Conservation (phyloP, 2,888 invertebrate species). For the Listrodromus nycthemerus region DNA sequence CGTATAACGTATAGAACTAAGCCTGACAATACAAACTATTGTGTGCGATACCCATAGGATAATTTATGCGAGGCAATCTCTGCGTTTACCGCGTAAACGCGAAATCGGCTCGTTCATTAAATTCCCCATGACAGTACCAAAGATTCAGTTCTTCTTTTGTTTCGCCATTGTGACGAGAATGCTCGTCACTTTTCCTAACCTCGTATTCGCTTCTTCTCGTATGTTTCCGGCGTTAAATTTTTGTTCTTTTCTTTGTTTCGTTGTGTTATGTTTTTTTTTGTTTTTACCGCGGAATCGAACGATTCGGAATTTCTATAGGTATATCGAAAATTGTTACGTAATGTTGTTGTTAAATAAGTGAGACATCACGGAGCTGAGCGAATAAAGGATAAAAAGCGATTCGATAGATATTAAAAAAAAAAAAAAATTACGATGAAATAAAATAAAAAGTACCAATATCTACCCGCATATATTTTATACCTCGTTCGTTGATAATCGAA, state of each 20-base stretch:
- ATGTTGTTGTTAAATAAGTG: conserved; percentile 69
- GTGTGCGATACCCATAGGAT: conserved; percentile 26
- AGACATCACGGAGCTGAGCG: conserved; percentile 48
- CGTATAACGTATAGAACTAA: conserved; percentile 28
- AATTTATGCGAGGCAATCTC: conserved; percentile 24
- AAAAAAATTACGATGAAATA: too few relatives aligned
- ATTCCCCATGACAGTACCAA: neutral
- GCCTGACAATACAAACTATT: conserved; percentile 47
- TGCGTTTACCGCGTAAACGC: neutral
- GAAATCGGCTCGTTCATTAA: neutral
- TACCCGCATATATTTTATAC: neutral
- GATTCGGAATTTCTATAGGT: conserved; percentile 45
- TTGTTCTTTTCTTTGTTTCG: neutral
- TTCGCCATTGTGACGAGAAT: neutral
- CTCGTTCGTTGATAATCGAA: too few relatives aligned
- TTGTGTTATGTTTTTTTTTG: neutral
- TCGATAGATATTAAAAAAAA: conserved; percentile 33
- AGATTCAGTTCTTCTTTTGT: neutral
- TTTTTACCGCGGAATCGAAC: conserved; percentile 27
- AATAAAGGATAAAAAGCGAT: conserved; percentile 60
- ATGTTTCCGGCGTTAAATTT: conserved; percentile 24
- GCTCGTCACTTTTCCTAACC: neutral
- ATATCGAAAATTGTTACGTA: conserved; percentile 69
- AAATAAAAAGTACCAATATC: neutral
- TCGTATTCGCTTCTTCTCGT: conserved; percentile 34